Evolutionary conservation across 2,113 vertebrate genomes (phyloP).

Genomic region (Paramisgurnus dabryanus): DNA sequence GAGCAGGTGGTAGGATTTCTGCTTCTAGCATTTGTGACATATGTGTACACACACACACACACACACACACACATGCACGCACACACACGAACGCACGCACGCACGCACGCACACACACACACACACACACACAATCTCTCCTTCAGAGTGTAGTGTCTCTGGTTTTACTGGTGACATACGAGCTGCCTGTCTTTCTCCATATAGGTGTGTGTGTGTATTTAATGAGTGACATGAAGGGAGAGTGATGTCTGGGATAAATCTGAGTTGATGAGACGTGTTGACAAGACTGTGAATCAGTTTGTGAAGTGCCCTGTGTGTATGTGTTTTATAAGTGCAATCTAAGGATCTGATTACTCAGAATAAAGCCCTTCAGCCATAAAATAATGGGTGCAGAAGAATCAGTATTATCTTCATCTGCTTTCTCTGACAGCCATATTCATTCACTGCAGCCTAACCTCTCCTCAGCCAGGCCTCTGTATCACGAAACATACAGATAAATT

Average conservation of each 20-base stretch:
- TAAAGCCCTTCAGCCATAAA: conserved; percentile 15
- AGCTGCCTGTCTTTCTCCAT: too few relatives aligned
- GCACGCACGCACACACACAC: too few relatives aligned
- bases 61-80: too few relatives aligned
- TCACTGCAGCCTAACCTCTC: conserved; percentile 25
- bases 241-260: conserved; percentile 25
- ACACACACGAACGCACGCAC: too few relatives aligned
- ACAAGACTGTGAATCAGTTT: conserved; percentile 38
- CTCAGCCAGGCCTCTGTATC: conserved; percentile 32
- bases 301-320: conserved; percentile 17
- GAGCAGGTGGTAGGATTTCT: not conserved
- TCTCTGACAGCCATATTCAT: conserved; percentile 42
- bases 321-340: conserved; percentile 40
- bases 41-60: not conserved
- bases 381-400: conserved; percentile 35
- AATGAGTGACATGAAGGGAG: not conserved
- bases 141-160: too few relatives aligned
- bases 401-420: conserved; percentile 48
- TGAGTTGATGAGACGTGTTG: conserved; percentile 24
- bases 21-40: conserved; percentile 1
- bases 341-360: conserved; percentile 49
- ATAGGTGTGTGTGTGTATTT: not conserved
- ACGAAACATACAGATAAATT: conserved; percentile 18
- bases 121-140: too few relatives aligned
- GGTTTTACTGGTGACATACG: too few relatives aligned